Percentiles rank a stretch among this genome's conserved stretches.
phyloP scores from a whole-genome alignment of 2,888 invertebrate genomes.

The Mantis religiosa region DNA sequence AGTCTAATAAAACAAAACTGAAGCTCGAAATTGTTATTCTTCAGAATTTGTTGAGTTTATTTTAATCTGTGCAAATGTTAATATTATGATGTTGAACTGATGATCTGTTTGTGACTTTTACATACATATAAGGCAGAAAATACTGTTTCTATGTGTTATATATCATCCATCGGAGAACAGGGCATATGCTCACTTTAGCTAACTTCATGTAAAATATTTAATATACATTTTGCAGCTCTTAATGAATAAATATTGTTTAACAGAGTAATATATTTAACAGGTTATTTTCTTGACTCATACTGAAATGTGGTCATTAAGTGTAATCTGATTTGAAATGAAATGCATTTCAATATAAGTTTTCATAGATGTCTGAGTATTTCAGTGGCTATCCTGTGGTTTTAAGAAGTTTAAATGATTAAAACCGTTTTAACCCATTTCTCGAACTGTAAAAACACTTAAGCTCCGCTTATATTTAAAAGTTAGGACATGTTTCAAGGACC shows the following conservation, averaged over 20 bases:
- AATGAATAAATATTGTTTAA: not conserved
- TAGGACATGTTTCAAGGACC: too few species aligned
- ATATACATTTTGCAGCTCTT: not conserved
- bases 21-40: not conserved
- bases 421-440: too few species aligned
- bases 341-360: too few species aligned
- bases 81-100: not conserved
- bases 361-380: too few species aligned
- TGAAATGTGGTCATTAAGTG: too few species aligned
- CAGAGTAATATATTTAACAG: not conserved
- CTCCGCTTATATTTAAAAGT: too few species aligned
- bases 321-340: too few species aligned
- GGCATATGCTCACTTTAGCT: not conserved
- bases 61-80: not conserved
- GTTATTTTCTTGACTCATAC: too few species aligned
- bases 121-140: not conserved
- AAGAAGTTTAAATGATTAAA: too few species aligned
- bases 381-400: too few species aligned
- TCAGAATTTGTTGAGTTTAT: not conserved
- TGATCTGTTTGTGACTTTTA: not conserved
- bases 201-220: not conserved
- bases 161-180: not conserved
- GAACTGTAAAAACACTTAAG: too few species aligned
- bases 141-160: not conserved
- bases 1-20: not conserved